These are phyloP conservation scores for Spongilla lacustris DNA, from an alignment of 37 sponge, comb jelly and placozoan genomes.

Conservation along the genomic window DNA sequence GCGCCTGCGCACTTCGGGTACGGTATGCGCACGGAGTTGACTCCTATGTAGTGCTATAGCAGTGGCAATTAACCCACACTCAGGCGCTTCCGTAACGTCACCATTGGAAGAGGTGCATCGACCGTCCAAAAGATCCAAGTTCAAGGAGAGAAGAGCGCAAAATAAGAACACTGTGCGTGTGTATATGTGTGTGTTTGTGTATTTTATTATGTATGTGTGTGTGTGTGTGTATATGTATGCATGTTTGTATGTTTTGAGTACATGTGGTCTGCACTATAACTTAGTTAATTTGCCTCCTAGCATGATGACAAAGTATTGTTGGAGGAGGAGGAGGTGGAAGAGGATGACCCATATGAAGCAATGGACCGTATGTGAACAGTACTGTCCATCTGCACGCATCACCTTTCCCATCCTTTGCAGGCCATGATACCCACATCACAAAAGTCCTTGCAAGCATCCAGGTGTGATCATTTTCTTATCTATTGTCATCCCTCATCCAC, in stretches of 20 bases:
- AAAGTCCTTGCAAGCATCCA: slow-evolving; percentile 62
- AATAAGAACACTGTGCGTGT: neutral
- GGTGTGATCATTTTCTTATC: slow-evolving; percentile 3
- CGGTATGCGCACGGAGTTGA: neutral
- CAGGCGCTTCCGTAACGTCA: neutral
- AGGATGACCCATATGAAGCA: slow-evolving; percentile 11
- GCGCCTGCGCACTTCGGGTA: slow-evolving; percentile 10
- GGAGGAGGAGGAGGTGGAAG: neutral
- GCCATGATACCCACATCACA: slow-evolving; percentile 55
- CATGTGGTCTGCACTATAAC: neutral
- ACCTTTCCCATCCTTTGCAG: slow-evolving; percentile 15
- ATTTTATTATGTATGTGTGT: neutral
- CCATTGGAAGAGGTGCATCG: neutral
- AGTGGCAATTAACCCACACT: neutral
- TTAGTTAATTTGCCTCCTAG: neutral
- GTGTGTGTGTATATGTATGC: neutral
- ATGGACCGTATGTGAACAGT: slow-evolving; percentile 56
- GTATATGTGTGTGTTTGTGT: neutral
- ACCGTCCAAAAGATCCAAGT: slow-evolving; percentile 62
- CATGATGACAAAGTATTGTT: neutral
- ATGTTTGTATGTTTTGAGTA: neutral
- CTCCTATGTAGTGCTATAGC: neutral
- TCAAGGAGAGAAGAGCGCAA: slow-evolving; percentile 40
- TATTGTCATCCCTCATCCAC: neutral
- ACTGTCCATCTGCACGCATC: neutral